Evolutionary conservation across 2,888 invertebrate species (phyloP).

Genomic region (Agonopterix arenella): DNA sequence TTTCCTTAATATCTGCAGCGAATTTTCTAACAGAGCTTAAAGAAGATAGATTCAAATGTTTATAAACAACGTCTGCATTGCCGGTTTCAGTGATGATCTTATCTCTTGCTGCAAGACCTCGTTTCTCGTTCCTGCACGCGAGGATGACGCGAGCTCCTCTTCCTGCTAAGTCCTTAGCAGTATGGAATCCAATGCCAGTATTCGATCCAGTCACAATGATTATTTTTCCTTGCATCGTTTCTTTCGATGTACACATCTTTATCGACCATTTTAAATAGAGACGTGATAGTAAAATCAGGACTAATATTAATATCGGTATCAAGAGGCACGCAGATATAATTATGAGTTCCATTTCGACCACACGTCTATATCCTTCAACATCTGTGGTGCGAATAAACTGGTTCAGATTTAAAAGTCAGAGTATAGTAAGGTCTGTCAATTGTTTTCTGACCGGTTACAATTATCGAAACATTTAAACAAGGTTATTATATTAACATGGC

Average conservation of each 20-base stretch:
- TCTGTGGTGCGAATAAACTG: too few relatives aligned
- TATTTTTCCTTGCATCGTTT: constrained; percentile 82
- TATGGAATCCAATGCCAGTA: constrained; percentile 86
- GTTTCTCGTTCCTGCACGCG: constrained; percentile 84
- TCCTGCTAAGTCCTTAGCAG: constrained; percentile 80
- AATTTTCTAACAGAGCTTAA: constrained; percentile 74
- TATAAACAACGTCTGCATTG: constrained; percentile 36
- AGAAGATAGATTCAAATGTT: constrained; percentile 63
- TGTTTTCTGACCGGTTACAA: too few relatives aligned
- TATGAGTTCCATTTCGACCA: too few relatives aligned
- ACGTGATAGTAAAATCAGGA: neutral
- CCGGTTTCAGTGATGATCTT: constrained; percentile 22
- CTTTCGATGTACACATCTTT: constrained; percentile 4
- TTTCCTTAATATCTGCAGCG: constrained; percentile 67
- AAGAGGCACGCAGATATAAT: neutral
- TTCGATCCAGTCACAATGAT: constrained; percentile 90
- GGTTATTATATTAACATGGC: too few relatives aligned
- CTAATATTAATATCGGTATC: neutral
- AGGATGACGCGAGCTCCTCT: constrained; percentile 85
- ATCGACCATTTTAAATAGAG: constrained; percentile 4
- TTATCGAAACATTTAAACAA: too few relatives aligned
- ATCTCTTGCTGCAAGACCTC: constrained; percentile 72
- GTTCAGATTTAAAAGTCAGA: too few relatives aligned
- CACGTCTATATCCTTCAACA: too few relatives aligned
- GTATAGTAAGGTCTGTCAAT: too few relatives aligned